These are phyloP conservation scores for rat (Rattus norvegicus) DNA, from an alignment of 2,113 vertebrate genomes.

Conservation along the genomic window GRCr8 NC_086028.1:99344001-99344500, in stretches of 20 bases:
- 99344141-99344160: background rate
- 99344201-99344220: background rate
- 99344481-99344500: no score
- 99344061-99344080: background rate
- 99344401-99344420: background rate
- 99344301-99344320: background rate
- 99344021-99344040: background rate
- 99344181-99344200: background rate
- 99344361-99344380: background rate
- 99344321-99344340: background rate
- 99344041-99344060: background rate
- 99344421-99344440: no score
- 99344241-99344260: background rate
- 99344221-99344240: background rate
- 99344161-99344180: background rate
- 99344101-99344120: background rate
- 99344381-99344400: accelerated
- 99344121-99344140: background rate
- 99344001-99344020: no score
- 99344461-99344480: no score
- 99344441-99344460: no score
- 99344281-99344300: background rate
- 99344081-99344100: background rate
- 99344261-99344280: background rate
- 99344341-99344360: background rate